Conservation (phyloP, 2,797 vertebrate genomes). For the Hoplostethus atlanticus region DNA sequence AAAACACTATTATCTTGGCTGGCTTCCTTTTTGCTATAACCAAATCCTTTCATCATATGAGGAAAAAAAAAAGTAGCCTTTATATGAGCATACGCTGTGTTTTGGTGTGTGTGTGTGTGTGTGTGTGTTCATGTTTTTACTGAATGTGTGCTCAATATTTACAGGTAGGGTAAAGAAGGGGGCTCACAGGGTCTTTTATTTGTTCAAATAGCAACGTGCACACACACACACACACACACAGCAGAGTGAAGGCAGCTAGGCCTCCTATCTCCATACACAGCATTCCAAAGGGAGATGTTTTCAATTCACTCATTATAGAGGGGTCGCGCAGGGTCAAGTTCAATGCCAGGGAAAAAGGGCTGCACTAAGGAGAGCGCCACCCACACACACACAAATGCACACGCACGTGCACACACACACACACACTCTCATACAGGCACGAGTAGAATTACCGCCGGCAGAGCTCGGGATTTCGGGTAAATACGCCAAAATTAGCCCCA, state of each 20-base stretch:
- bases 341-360: constrained; percentile 94
- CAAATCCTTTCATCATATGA: too few species aligned
- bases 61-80: background rate
- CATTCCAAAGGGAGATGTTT: constrained; percentile 99
- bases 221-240: constrained; percentile 23
- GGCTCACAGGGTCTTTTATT: constrained; percentile 90
- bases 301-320: constrained; percentile 99
- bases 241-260: constrained; percentile 81
- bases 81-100: background rate
- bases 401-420: constrained; percentile 1
- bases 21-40: too few species aligned
- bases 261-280: constrained; percentile 90
- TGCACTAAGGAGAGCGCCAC: constrained; percentile 85
- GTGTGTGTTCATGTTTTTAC: background rate
- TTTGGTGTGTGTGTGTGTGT: background rate
- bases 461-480: constrained; percentile 87
- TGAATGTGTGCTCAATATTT: constrained; percentile 47
- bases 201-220: constrained; percentile 80
- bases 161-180: constrained; percentile 73
- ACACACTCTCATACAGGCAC: constrained; percentile 84
- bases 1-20: too few species aligned
- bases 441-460: constrained; percentile 49
- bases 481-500: constrained; percentile 93
- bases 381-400: constrained; percentile 46
- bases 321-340: constrained; percentile 97